Base-by-base conservation (phyloP, 2,888 invertebrate species). In the Kuschelorhynchus macadamiae region DNA sequence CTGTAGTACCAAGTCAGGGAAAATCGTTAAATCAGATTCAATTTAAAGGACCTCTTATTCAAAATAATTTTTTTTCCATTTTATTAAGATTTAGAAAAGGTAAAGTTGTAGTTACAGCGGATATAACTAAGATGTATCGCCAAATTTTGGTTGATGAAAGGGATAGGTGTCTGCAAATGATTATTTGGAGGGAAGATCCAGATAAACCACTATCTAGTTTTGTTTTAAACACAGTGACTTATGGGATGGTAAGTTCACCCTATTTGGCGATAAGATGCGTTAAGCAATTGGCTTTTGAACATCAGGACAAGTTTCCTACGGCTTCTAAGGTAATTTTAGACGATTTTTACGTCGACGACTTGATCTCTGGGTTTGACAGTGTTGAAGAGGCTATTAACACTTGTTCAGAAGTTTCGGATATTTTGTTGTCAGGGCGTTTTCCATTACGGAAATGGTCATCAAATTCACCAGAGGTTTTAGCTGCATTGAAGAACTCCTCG, bases 141-240 rank as follows among this genome's bases (percentile, higher is more conserved):
- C 47, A 47, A 20, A 25, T 47, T 47, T 1, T 47, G 3, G 47
- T 47, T 20, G 47, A 47, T 47, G 8, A 20, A 20, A n/a, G 9
- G 25, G 47, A 47, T 25, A 20, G 47, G 21, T 47, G 47, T 47
- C 12, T 47, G 25, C 20, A 47, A 47, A 25, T 25, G 8, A 47
- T 47, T 9, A 14, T 47, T 21, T 47, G n/a, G n/a, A n/a, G n/a
- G n/a, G n/a, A n/a, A n/a, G n/a, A n/a, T n/a, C n/a, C n/a, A n/a
- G n/a, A n/a, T n/a, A n/a, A n/a, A n/a, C n/a, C n/a, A n/a, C n/a
- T n/a, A n/a, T n/a, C n/a, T n/a, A n/a, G n/a, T n/a, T n/a, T n/a
- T n/a, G 47, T 8, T 21, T 25, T 47, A 21, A 47, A 47, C 17
- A 47, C 47, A n/a, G 20, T 47, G 25, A 20, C 47, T 20, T 47